phyloP scores from a whole-genome alignment of 2,888 invertebrate genomes.

The Antheraea assamensis region DNA sequence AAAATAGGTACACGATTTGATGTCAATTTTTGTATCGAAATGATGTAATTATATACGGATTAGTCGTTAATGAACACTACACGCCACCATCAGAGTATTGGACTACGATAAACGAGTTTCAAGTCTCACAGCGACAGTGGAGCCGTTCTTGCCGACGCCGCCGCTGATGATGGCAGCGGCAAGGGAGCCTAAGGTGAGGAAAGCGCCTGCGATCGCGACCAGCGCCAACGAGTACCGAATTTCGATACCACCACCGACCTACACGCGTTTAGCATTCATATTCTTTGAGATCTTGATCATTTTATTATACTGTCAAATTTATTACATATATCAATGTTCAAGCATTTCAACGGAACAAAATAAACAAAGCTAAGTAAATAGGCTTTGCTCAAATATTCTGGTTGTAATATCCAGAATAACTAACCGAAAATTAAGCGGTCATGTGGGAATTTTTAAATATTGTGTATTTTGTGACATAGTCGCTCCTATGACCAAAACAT shows the following conservation, averaged over 20 bases:
- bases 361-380: slow-evolving; percentile 16
- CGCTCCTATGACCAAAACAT: not conserved
- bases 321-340: not conserved
- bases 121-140: slow-evolving; percentile 96
- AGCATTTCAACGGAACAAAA: not conserved
- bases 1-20: not conserved
- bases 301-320: not conserved
- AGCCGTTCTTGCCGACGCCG: slow-evolving; percentile 99
- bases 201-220: slow-evolving; percentile 87
- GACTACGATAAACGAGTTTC: slow-evolving; percentile 23
- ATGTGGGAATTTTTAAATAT: slow-evolving; percentile 78
- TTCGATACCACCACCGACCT: slow-evolving; percentile 83
- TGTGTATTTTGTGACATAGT: slow-evolving; percentile 15
- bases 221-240: slow-evolving; percentile 89
- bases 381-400: slow-evolving; percentile 14
- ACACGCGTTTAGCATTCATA: slow-evolving; percentile 30
- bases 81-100: slow-evolving; percentile 15
- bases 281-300: not conserved
- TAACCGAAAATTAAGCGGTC: slow-evolving; percentile 34
- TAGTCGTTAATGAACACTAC: slow-evolving; percentile 16
- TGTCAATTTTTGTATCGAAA: not conserved
- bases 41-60: not conserved
- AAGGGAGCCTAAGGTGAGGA: slow-evolving; percentile 87
- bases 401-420: not conserved
- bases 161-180: slow-evolving; percentile 91